These are phyloP conservation scores for Anoncus sp. DNA, from an alignment of 2,888 invertebrate species.

Conservation along the genomic window DNA sequence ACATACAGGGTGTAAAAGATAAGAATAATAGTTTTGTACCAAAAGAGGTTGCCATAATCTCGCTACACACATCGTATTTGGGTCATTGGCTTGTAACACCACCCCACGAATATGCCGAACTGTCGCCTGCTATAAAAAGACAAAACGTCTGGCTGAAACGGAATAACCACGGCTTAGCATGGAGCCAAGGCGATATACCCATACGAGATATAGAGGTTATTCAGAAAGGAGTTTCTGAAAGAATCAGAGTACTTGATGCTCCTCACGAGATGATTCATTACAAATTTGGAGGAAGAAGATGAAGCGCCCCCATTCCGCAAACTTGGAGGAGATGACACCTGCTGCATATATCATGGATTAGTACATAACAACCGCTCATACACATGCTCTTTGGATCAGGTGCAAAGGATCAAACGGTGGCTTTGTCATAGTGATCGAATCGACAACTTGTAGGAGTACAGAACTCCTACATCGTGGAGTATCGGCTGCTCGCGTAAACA, in stretches of 20 bases:
- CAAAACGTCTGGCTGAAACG: too few relatives aligned
- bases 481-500: not conserved
- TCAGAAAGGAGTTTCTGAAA: too few relatives aligned
- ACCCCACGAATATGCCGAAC: not conserved
- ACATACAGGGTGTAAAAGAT: constrained; percentile 16
- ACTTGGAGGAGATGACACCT: not conserved
- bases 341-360: not conserved
- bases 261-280: not conserved
- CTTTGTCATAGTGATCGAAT: constrained; percentile 4
- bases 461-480: not conserved
- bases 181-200: too few relatives aligned
- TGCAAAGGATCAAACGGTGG: not conserved
- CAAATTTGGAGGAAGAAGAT: not conserved
- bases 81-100: constrained; percentile 10
- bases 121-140: too few relatives aligned
- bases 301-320: not conserved
- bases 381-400: constrained; percentile 19
- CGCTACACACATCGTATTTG: not conserved
- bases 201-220: too few relatives aligned
- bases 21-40: constrained; percentile 4
- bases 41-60: constrained; percentile 11
- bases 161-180: too few relatives aligned
- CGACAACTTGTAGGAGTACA: constrained; percentile 10
- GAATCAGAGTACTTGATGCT: too few relatives aligned
- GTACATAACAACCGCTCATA: not conserved